Conservation (phyloP, 2,888 invertebrate genomes). For the Philereme transversata region DNA sequence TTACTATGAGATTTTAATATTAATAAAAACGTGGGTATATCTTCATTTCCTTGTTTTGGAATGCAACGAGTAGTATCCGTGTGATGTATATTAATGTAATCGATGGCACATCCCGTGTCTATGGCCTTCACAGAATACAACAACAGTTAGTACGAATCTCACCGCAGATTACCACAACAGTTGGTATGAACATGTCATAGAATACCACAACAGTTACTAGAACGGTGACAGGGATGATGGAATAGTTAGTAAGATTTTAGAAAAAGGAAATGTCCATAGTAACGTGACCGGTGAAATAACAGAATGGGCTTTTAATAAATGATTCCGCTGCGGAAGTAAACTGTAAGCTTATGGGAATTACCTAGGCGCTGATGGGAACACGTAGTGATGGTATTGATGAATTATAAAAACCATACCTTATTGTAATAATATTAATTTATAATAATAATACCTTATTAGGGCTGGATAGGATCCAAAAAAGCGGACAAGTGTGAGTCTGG, state of each 20-base stretch:
- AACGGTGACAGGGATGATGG: neutral
- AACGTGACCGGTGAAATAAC: constrained; percentile 51
- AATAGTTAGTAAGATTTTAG: constrained; percentile 36
- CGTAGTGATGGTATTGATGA: constrained; percentile 18
- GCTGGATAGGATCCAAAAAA: too few species aligned
- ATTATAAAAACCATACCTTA: constrained; percentile 6
- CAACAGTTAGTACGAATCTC: constrained; percentile 16
- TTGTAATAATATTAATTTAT: too few species aligned
- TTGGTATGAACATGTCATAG: constrained; percentile 1
- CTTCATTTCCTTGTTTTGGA: constrained; percentile 17
- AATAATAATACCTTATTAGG: too few species aligned
- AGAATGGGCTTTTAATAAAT: constrained; percentile 30
- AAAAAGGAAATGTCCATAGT: constrained; percentile 54
- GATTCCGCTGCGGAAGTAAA: constrained; percentile 41
- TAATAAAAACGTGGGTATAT: neutral
- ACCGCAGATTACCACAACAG: constrained; percentile 13
- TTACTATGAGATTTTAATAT: too few species aligned
- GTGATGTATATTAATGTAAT: constrained; percentile 30
- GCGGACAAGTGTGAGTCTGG: too few species aligned
- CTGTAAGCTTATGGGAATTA: constrained; percentile 37
- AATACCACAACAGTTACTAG: neutral
- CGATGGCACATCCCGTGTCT: constrained; percentile 52
- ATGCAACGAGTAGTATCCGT: constrained; percentile 21
- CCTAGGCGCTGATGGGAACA: constrained; percentile 24
- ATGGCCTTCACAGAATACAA: constrained; percentile 42